Evolutionary conservation across 2,888 invertebrate species (phyloP), one percentile per base, ranked within the genome.

Genomic region (Yponomeuta sedellus): DNA sequence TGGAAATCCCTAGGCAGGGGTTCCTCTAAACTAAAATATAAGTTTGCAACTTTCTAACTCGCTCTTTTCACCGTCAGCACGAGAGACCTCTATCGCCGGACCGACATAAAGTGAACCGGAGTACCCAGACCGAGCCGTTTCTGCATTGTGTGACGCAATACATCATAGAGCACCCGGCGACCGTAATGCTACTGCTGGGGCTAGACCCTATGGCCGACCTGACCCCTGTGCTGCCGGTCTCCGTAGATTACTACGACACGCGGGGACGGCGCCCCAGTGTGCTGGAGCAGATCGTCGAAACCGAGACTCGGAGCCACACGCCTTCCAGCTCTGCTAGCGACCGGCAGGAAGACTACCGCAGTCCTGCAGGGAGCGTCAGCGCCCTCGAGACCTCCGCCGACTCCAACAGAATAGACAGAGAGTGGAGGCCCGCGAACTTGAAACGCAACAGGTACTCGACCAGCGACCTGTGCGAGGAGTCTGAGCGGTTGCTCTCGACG

Each of bases 141-240:
- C 87, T 92, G 11, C 93, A 93, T 72, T 80, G 92, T 66, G 88
- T 95, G 64, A 93, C 93, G 61, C 91, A 92, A 67, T 95, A 94
- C 81, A 94, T 96, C 59, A 85, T 94, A 76, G 93, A 94, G 70
- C 95, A 96, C 85, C 95, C 96, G 0, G 93, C 94, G 2, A 92
- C 94, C 25, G 95, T 95, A 20, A 92, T 96, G 81, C 92, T 94
- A 57, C 92, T 96, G 56, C 88, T 96, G 62, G 96, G 96, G 11
- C 89, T 96, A 67, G 95, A 96, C 73, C 93, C 95, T 2, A 87
- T 88, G 82, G 91, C 82, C 62, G 84, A 81, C 70, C 73, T 91
- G 2, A 71, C 85, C 4, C 86, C 89, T 0, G 85, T 83, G 69
- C 72, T 92, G 79, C 73, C 91, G 68, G 70, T 92, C 67, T 25